Evolutionary conservation across 2,113 vertebrate genomes (phyloP).

Genomic region (Phainopepla nitens): DNA sequence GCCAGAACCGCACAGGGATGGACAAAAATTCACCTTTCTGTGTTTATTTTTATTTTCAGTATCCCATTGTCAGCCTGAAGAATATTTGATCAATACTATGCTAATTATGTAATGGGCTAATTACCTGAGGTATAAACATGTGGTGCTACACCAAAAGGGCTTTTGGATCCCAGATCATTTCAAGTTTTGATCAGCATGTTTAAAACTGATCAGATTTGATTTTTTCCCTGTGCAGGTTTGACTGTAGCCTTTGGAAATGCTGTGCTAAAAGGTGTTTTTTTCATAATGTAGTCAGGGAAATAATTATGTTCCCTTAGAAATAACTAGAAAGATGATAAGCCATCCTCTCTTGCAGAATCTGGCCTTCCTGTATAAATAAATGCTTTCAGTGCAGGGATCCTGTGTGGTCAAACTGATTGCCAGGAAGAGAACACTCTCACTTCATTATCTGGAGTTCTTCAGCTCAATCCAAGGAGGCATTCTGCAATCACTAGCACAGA

Average conservation of each 20-base stretch:
- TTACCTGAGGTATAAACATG: neutral
- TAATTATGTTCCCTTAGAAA: neutral
- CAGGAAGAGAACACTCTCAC: neutral
- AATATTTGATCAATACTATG: neutral
- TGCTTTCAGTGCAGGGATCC: neutral
- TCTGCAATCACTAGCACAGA: neutral
- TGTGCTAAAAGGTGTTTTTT: neutral
- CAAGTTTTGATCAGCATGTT: neutral
- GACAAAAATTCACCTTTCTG: neutral
- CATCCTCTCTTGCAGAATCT: neutral
- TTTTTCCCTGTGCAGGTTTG: neutral
- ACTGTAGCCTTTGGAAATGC: neutral
- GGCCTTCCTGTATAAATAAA: neutral
- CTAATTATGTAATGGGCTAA: neutral
- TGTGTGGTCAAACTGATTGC: neutral
- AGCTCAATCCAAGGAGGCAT: neutral
- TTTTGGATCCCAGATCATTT: neutral
- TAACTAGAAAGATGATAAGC: neutral
- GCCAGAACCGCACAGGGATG: neutral
- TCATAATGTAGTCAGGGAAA: neutral
- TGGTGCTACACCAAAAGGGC: neutral
- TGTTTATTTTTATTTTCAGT: neutral
- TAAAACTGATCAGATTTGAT: neutral
- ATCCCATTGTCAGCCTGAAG: neutral
- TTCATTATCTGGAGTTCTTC: constrained; percentile 8